Evolutionary conservation across 2,113 vertebrate species (phyloP).

Genomic region (Neoarius graeffei): DNA sequence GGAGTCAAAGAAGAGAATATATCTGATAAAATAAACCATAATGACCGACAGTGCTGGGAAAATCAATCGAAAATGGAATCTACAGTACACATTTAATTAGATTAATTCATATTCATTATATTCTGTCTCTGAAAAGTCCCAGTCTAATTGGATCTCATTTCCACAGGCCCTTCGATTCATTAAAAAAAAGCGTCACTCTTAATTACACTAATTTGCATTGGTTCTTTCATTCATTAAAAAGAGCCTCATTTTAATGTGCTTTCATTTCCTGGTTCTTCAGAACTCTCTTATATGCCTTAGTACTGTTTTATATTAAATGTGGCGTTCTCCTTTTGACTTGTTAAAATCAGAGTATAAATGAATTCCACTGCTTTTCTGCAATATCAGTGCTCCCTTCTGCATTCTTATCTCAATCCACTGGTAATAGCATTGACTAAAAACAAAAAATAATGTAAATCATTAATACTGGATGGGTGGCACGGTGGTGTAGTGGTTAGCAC

Average conservation of each 20-base stretch:
- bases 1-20: background rate
- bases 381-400: background rate
- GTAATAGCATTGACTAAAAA: too few relatives aligned
- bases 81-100: constrained; percentile 22
- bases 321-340: background rate
- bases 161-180: constrained; percentile 35
- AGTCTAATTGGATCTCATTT: constrained; percentile 40
- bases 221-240: constrained; percentile 40
- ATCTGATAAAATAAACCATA: background rate
- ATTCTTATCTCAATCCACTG: too few relatives aligned
- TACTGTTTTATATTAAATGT: background rate
- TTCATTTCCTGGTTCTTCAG: constrained; percentile 13
- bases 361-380: background rate
- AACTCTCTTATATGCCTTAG: background rate
- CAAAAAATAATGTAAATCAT: too few relatives aligned
- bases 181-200: constrained; percentile 37
- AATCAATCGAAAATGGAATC: background rate
- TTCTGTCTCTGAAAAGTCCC: constrained; percentile 15
- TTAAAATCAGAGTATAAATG: background rate
- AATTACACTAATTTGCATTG: constrained; percentile 38
- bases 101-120: constrained; percentile 42
- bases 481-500: too few relatives aligned
- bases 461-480: too few relatives aligned
- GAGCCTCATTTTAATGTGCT: background rate
- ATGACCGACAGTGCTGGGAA: background rate